These are phyloP conservation scores for Leiothrix lutea DNA, from an alignment of 2,113 vertebrate species.

Conservation along the genomic window DNA sequence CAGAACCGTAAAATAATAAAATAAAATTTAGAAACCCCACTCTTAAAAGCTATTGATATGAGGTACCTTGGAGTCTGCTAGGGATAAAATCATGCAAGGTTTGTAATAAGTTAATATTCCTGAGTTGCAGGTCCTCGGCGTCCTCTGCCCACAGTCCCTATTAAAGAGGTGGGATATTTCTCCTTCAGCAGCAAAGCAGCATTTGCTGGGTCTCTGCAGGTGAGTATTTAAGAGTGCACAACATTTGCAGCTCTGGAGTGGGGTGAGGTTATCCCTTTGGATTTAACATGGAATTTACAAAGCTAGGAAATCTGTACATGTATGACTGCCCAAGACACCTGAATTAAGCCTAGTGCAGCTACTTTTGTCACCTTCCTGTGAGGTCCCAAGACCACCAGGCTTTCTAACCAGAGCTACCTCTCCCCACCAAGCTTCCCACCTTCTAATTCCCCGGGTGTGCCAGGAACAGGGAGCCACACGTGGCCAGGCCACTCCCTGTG, in stretches of 20 bases:
- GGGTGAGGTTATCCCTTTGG: not conserved
- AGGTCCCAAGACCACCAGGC: not conserved
- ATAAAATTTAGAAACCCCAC: not conserved
- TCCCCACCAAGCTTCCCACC: not conserved
- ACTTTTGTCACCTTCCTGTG: not conserved
- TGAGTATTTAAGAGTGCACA: not conserved
- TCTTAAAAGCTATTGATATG: not conserved
- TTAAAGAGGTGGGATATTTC: not conserved
- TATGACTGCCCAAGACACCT: not conserved
- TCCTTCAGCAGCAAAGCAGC: not conserved
- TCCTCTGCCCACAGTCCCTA: not conserved
- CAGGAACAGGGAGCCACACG: fast-evolving
- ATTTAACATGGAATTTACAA: not conserved
- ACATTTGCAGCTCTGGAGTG: not conserved
- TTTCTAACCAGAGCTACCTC: not conserved
- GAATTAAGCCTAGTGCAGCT: not conserved
- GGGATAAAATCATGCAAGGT: not conserved
- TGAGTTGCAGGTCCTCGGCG: fast-evolving
- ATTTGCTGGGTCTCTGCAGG: not conserved
- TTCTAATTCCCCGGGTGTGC: not conserved
- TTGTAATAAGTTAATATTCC: not conserved
- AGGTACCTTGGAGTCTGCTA: not conserved
- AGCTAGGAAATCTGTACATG: not conserved
- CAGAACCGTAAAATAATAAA: not conserved
- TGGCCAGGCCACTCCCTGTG: not conserved